A percentile compares a stretch with the other conserved stretches of the same genome.
Conservation (phyloP, 2,113 vertebrate species). For the Pseudorectes ferrugineus region DNA sequence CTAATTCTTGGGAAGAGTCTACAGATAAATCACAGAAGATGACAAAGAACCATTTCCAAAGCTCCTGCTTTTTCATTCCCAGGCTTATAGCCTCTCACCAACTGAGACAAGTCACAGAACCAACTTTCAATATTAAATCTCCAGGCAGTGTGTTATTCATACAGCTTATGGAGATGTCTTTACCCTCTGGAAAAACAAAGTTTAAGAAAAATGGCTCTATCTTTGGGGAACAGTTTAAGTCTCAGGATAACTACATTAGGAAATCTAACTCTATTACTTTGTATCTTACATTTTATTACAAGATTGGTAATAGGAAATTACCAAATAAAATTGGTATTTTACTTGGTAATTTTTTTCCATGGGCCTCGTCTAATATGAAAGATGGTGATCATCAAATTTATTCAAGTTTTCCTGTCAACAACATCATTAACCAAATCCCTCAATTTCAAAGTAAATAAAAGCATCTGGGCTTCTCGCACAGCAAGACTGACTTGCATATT, state of each 20-base stretch:
- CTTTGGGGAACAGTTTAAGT: constrained; percentile 53
- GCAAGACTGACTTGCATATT: constrained; percentile 69
- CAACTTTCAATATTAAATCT: constrained; percentile 51
- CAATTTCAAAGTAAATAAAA: constrained; percentile 78
- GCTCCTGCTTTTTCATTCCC: background rate
- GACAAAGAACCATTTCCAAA: background rate
- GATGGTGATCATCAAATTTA: constrained; percentile 70
- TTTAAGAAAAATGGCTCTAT: constrained; percentile 55
- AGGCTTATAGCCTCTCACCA: background rate
- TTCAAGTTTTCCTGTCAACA: constrained; percentile 74
- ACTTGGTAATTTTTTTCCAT: constrained; percentile 46
- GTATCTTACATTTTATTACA: constrained; percentile 60
- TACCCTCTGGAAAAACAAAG: constrained; percentile 59
- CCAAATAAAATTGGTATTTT: constrained; percentile 62
- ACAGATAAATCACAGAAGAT: background rate
- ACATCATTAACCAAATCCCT: constrained; percentile 73
- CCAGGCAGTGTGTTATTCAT: constrained; percentile 36
- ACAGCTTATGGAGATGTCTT: constrained; percentile 50
- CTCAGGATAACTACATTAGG: constrained; percentile 47
- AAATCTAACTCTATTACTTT: constrained; percentile 62
- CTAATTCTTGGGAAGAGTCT: background rate
- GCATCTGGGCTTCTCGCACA: constrained; percentile 69
- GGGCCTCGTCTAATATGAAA: constrained; percentile 65
- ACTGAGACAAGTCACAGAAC: constrained; percentile 5
- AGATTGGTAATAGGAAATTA: constrained; percentile 64